Conservation (phyloP, 2,888 invertebrate genomes). For the Acleris holmiana region DNA sequence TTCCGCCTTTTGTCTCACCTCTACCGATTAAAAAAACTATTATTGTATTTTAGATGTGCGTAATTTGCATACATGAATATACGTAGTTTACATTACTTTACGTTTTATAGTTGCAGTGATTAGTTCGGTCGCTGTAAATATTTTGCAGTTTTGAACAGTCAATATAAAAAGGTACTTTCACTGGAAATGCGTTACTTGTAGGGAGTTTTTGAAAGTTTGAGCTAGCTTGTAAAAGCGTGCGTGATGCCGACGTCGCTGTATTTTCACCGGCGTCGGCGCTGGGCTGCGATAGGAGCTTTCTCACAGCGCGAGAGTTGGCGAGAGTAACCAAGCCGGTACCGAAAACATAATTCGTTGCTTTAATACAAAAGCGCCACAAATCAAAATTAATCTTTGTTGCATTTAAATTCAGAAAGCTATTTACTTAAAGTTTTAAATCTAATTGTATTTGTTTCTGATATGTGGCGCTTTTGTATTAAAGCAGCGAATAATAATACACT, state of each 20-base stretch:
- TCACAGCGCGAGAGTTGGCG: conserved; percentile 57
- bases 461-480: no score
- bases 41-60: conserved; percentile 18
- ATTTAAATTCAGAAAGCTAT: no score
- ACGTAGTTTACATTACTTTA: conserved; percentile 14
- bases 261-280: conserved; percentile 60
- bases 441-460: no score
- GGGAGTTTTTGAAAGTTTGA: conserved; percentile 52
- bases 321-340: conserved; percentile 42
- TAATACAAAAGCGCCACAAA: no score
- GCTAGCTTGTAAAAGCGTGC: conserved; percentile 53
- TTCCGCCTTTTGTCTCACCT: conserved; percentile 48
- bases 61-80: conserved; percentile 24
- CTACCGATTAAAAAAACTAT: conserved; percentile 24
- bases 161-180: conserved; percentile 43
- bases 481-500: no score
- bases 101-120: conserved; percentile 29
- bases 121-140: conserved; percentile 26
- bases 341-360: conserved; percentile 23
- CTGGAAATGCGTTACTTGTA: conserved; percentile 42
- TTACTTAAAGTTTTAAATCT: no score
- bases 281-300: conserved; percentile 70
- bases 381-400: no score
- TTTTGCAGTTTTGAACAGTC: conserved; percentile 30
- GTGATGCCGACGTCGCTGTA: conserved; percentile 60